phyloP scores from a whole-genome alignment of 2,888 invertebrate genomes.

The Hyalella azteca region DNA sequence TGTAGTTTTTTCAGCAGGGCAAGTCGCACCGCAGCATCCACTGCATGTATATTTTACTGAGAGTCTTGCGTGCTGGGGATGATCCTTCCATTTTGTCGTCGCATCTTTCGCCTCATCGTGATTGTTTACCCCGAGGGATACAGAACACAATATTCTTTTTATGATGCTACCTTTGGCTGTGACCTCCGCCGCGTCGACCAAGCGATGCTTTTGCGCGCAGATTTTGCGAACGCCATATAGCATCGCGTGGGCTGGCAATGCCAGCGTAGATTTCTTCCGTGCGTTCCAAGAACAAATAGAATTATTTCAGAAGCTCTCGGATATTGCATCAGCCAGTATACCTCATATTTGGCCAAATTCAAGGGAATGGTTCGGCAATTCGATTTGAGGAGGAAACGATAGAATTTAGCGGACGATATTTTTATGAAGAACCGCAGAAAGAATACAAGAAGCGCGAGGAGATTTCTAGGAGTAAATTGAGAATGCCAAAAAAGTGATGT shows the following conservation, averaged over 20 bases:
- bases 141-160: slow-evolving; percentile 35
- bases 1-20: too few species aligned
- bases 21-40: too few species aligned
- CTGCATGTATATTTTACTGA: too few species aligned
- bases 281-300: slow-evolving; percentile 1
- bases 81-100: neutral
- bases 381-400: slow-evolving; percentile 24
- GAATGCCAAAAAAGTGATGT: slow-evolving; percentile 8
- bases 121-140: slow-evolving; percentile 35
- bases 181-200: neutral
- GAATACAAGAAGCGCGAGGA: neutral
- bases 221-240: neutral
- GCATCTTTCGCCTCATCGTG: slow-evolving; percentile 18
- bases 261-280: neutral
- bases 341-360: slow-evolving; percentile 30
- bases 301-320: slow-evolving; percentile 25
- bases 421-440: slow-evolving; percentile 22
- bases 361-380: slow-evolving; percentile 28
- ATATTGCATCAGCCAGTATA: slow-evolving; percentile 19
- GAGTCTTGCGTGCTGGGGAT: too few species aligned
- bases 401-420: slow-evolving; percentile 13
- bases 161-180: slow-evolving; percentile 28
- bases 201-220: slow-evolving; percentile 8
- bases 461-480: slow-evolving; percentile 3
- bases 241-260: neutral